These are phyloP conservation scores for Tyria jacobaeae DNA, from an alignment of 2,888 invertebrate genomes.

Conservation along the genomic window DNA sequence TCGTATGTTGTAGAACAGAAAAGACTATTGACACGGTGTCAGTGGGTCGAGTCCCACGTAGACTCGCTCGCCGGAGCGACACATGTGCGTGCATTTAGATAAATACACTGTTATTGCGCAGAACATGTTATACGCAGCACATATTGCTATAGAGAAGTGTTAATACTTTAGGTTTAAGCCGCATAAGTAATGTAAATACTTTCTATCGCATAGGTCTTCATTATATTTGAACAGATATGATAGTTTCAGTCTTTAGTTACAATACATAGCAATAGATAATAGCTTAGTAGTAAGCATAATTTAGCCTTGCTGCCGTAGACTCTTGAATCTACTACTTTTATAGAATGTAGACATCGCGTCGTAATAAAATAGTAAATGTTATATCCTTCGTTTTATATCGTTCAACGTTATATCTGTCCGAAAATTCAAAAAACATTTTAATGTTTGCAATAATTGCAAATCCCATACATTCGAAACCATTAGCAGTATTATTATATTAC, in stretches of 20 bases:
- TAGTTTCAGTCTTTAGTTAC: not conserved
- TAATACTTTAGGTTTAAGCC: not conserved
- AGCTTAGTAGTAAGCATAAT: too few relatives aligned
- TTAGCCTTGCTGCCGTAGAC: too few relatives aligned
- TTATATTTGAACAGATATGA: not conserved
- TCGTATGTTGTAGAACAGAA: slow-evolving; percentile 28
- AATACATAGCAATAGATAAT: not conserved
- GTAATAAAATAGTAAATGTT: too few relatives aligned
- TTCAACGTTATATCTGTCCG: not conserved
- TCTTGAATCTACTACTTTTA: too few relatives aligned
- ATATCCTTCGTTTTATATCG: too few relatives aligned
- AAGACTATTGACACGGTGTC: slow-evolving; percentile 47
- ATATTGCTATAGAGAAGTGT: slow-evolving; percentile 28
- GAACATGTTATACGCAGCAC: too few relatives aligned
- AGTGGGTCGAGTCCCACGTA: slow-evolving; percentile 47
- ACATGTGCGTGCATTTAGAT: slow-evolving; percentile 40
- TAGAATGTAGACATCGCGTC: too few relatives aligned
- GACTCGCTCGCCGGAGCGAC: slow-evolving; percentile 33
- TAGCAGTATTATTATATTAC: not conserved
- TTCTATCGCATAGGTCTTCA: not conserved
- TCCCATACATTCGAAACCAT: not conserved
- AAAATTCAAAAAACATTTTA: not conserved
- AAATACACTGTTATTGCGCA: slow-evolving; percentile 18
- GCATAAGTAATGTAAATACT: not conserved
- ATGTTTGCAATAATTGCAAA: too few relatives aligned